These are phyloP conservation scores for Aporophyla nigra DNA, from an alignment of 2,888 invertebrate genomes.

Conservation along the genomic window DNA sequence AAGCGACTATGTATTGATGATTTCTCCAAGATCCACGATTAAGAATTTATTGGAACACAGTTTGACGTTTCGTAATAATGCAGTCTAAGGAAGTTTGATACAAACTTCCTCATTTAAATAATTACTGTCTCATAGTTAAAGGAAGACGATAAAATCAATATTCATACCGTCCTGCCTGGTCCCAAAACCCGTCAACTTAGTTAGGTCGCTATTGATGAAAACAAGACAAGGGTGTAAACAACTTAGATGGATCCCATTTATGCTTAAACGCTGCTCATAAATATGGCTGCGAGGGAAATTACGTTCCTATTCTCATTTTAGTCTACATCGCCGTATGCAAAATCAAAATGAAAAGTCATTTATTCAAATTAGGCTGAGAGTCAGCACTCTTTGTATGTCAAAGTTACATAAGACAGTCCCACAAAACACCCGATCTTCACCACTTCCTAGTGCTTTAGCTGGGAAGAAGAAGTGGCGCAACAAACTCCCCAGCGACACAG, in stretches of 20 bases:
- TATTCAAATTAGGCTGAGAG: no score
- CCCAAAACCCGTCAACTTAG: conserved; percentile 15
- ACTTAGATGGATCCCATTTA: conserved; percentile 28
- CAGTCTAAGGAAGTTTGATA: not conserved
- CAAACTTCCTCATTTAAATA: not conserved
- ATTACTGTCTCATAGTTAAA: not conserved
- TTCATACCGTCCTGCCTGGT: conserved; percentile 18
- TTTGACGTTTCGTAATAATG: not conserved
- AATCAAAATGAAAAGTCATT: no score
- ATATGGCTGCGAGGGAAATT: conserved; percentile 10
- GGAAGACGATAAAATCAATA: conserved; percentile 23
- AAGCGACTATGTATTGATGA: not conserved
- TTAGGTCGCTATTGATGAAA: conserved; percentile 33
- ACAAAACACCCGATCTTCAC: no score
- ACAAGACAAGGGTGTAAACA: conserved; percentile 52
- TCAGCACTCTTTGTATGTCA: no score
- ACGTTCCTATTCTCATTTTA: not conserved
- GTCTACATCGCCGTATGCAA: not conserved
- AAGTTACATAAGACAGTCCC: no score
- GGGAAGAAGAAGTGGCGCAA: no score
- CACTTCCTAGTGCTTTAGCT: no score
- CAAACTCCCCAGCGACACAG: no score
- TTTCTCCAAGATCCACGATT: not conserved
- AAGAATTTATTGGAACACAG: not conserved
- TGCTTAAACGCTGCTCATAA: conserved; percentile 31